Conservation (phyloP, 2,113 vertebrate species). For the Corythornis madagascariensis region DNA sequence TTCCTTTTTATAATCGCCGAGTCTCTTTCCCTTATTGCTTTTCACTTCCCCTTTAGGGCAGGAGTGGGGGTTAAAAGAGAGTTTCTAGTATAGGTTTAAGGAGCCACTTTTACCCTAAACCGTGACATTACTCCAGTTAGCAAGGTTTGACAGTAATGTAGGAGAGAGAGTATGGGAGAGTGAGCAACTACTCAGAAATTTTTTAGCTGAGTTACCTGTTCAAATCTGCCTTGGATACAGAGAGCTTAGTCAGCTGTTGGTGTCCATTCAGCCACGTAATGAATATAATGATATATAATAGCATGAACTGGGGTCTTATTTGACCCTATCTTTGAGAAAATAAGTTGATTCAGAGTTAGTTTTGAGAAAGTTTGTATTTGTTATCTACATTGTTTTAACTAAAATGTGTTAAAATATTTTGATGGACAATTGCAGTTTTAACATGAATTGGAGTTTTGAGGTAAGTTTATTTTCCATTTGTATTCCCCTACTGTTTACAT, state of each 20-base stretch:
- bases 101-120: too few species aligned
- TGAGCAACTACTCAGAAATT: fast-evolving
- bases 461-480: neutral
- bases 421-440: neutral
- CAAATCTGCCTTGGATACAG: neutral
- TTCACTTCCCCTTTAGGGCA: too few species aligned
- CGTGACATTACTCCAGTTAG: neutral
- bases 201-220: neutral
- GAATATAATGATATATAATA: neutral
- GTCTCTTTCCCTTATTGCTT: too few species aligned
- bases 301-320: neutral
- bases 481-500: neutral
- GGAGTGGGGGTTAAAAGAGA: too few species aligned
- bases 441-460: neutral
- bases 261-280: fast-evolving
- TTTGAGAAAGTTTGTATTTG: neutral
- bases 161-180: neutral
- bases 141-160: neutral
- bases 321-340: neutral
- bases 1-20: too few species aligned
- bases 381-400: neutral
- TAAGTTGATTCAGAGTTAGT: neutral
- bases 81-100: too few species aligned
- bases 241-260: neutral
- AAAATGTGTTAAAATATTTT: neutral